phyloP scores from a whole-genome alignment of 2,797 vertebrate genomes.

The Holocentrus rufus region DNA sequence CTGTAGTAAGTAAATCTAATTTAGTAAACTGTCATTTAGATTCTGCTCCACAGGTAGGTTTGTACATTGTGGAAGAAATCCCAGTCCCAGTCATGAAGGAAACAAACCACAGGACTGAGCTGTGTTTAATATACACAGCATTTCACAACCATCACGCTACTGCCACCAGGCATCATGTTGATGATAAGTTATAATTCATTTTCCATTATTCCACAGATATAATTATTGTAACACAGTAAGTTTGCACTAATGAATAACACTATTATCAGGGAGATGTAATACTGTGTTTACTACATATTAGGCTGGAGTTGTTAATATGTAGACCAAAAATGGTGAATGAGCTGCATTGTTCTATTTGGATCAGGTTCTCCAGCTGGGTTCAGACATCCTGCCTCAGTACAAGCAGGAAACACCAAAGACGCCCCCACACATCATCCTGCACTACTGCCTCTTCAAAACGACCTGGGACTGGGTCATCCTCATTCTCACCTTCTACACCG shows the following conservation, averaged over 20 bases:
- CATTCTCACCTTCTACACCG: conserved; percentile 96
- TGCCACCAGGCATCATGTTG: neutral
- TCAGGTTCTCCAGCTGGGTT: conserved; percentile 93
- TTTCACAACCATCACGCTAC: too few species aligned
- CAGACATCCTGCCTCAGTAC: conserved; percentile 95
- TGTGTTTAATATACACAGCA: too few species aligned
- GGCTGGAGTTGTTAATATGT: too few species aligned
- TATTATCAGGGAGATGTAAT: neutral
- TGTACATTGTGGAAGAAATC: too few species aligned
- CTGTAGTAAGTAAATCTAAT: too few species aligned
- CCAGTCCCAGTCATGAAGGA: too few species aligned
- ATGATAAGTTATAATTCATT: conserved; percentile 7
- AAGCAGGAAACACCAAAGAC: conserved; percentile 98
- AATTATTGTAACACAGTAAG: neutral
- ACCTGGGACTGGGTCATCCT: conserved; percentile 99
- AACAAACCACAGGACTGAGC: too few species aligned
- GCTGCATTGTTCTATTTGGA: neutral
- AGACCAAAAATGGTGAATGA: too few species aligned
- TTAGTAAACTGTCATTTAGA: too few species aligned
- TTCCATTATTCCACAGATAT: conserved; percentile 2
- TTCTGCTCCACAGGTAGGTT: too few species aligned
- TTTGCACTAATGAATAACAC: conserved; percentile 1
- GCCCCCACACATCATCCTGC: conserved; percentile 94
- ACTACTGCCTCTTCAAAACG: conserved; percentile 97
- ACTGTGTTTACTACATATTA: too few species aligned